A percentile compares a stretch with the other conserved stretches of the same genome.
These are phyloP conservation scores for Xerus inauris DNA, from an alignment of 2,113 vertebrate genomes.

Conservation along the genomic window DNA sequence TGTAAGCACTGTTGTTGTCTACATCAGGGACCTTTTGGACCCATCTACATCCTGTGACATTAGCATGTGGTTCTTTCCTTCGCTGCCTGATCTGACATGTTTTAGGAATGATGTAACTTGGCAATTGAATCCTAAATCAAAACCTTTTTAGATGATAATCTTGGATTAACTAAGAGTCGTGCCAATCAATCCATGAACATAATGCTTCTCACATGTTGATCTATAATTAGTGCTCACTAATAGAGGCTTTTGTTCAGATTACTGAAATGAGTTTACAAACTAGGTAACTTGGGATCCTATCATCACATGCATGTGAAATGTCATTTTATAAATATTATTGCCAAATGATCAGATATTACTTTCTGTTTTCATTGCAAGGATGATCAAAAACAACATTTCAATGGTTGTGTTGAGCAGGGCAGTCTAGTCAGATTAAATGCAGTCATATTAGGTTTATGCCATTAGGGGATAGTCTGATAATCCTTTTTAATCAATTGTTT, in stretches of 20 bases:
- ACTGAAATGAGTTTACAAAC: constrained; percentile 42
- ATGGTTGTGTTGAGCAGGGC: neutral
- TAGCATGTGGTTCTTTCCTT: neutral
- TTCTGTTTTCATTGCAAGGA: neutral
- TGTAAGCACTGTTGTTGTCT: neutral
- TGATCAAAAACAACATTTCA: constrained; percentile 44
- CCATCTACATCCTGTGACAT: neutral
- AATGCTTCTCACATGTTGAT: neutral
- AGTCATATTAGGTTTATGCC: neutral
- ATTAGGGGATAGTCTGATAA: neutral
- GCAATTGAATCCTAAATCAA: constrained; percentile 40
- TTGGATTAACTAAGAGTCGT: neutral
- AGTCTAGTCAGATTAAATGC: constrained; percentile 5
- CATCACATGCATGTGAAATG: neutral
- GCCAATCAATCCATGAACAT: neutral
- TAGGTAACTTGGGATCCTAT: neutral
- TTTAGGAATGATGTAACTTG: constrained; percentile 35
- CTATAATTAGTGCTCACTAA: neutral
- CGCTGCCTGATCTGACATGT: neutral
- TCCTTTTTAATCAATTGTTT: constrained; percentile 53
- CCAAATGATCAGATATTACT: neutral
- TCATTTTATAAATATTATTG: neutral
- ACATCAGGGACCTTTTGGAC: neutral
- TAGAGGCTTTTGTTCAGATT: neutral
- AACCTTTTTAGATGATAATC: constrained; percentile 47